Conservation (phyloP, 2,888 invertebrate species). For the Catonia carolina region DNA sequence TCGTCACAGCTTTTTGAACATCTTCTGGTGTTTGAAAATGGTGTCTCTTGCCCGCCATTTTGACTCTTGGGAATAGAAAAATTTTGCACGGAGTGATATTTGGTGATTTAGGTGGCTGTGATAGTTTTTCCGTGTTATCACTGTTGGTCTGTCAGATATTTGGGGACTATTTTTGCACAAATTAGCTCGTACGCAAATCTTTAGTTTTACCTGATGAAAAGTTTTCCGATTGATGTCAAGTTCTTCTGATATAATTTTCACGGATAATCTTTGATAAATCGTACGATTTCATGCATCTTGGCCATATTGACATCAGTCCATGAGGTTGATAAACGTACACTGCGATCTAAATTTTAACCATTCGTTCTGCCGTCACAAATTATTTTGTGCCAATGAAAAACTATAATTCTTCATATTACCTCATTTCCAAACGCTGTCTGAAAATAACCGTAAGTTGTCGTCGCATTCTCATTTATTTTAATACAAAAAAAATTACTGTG, state of each 20-base stretch:
- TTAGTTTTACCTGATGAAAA: neutral
- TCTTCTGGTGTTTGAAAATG: too few relatives aligned
- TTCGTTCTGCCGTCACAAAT: neutral
- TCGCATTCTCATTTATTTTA: neutral
- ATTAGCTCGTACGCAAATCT: neutral
- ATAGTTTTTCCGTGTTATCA: neutral
- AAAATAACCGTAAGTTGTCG: neutral
- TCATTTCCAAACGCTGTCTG: conserved; percentile 1
- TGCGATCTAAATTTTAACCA: neutral
- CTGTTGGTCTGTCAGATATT: neutral
- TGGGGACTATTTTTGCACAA: neutral
- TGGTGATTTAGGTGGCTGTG: too few relatives aligned
- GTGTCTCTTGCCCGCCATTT: too few relatives aligned
- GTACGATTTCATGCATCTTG: neutral
- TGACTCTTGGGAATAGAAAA: too few relatives aligned
- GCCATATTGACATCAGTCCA: neutral
- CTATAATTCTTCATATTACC: neutral
- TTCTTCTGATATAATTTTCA: too few relatives aligned
- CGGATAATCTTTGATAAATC: neutral
- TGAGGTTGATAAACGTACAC: neutral
- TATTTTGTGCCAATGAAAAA: conserved; percentile 6
- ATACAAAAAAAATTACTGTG: neutral
- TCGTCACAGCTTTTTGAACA: too few relatives aligned
- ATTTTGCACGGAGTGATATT: too few relatives aligned
- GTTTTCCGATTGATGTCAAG: conserved; percentile 1